A percentile compares a stretch with the other conserved stretches of the same genome.
Conservation (phyloP, 2,113 vertebrate species). For the Campylomormyrus numenius region DNA sequence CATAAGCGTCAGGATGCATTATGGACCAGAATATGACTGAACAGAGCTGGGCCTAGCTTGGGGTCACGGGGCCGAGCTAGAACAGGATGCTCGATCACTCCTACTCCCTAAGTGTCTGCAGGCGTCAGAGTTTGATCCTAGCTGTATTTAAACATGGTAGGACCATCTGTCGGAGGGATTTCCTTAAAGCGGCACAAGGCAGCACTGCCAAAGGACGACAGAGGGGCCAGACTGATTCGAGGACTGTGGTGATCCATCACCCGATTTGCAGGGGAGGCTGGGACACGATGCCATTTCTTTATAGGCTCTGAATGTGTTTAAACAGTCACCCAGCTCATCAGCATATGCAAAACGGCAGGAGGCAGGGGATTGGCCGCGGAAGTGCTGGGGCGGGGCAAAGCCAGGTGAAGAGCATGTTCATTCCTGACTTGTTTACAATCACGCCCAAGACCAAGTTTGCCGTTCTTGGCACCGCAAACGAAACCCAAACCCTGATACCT, state of each 20-base stretch:
- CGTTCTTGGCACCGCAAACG: neutral
- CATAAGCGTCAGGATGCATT: neutral
- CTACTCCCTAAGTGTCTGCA: neutral
- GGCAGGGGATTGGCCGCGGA: neutral
- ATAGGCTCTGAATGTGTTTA: neutral
- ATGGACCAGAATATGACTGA: neutral
- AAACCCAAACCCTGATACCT: neutral
- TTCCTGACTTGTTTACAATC: neutral
- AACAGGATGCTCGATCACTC: neutral
- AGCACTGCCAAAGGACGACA: neutral
- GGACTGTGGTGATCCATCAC: neutral
- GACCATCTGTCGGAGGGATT: constrained; percentile 23
- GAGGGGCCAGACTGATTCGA: neutral
- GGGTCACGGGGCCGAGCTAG: neutral
- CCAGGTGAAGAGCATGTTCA: neutral
- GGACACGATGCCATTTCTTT: neutral
- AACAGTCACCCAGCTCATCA: neutral
- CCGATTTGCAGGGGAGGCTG: neutral
- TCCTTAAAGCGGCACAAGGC: neutral
- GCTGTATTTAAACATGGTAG: constrained; percentile 11
- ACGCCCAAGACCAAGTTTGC: neutral
- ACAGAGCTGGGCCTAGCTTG: neutral
- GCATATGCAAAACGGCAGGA: neutral
- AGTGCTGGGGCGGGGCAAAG: neutral
- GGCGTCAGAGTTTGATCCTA: neutral